These are phyloP conservation scores for Ptychoptera contaminata DNA, from an alignment of 2,888 invertebrate species.

Conservation along the genomic window DNA sequence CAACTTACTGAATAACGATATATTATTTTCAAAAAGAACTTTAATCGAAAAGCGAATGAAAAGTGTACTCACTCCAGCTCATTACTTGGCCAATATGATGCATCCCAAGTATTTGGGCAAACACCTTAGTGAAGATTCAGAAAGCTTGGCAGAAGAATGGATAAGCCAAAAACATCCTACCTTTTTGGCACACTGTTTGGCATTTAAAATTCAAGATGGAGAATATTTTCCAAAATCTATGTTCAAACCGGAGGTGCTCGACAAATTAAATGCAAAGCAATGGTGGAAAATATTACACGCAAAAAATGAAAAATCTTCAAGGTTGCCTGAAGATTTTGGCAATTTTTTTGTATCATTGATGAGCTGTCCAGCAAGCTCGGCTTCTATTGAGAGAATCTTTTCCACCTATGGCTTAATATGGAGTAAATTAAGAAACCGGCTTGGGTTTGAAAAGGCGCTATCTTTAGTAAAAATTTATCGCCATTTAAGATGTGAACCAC, in stretches of 20 bases:
- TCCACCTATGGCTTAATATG: too few relatives aligned
- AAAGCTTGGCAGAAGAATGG: neutral
- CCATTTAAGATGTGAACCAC: too few relatives aligned
- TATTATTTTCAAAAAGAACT: neutral
- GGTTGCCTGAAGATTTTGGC: too few relatives aligned
- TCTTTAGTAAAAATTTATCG: too few relatives aligned
- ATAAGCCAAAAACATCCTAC: neutral
- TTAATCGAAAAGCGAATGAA: neutral
- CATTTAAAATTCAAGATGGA: neutral
- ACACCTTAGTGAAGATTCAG: neutral
- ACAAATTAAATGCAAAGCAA: neutral
- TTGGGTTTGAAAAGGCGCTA: too few relatives aligned
- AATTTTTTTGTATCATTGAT: too few relatives aligned
- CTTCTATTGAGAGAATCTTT: too few relatives aligned
- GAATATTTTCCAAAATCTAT: neutral
- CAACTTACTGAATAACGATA: neutral
- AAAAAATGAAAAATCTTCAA: too few relatives aligned
- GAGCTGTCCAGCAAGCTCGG: too few relatives aligned
- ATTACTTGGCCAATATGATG: neutral
- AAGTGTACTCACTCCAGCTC: neutral
- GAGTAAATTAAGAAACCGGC: too few relatives aligned
- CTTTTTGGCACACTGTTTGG: neutral
- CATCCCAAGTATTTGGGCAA: neutral
- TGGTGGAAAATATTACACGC: neutral
- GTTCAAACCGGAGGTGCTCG: neutral